A percentile compares a stretch with the other conserved stretches of the same genome.
Evolutionary conservation across 2,113 vertebrate species (phyloP).

Genomic region (Madoqua kirkii): DNA sequence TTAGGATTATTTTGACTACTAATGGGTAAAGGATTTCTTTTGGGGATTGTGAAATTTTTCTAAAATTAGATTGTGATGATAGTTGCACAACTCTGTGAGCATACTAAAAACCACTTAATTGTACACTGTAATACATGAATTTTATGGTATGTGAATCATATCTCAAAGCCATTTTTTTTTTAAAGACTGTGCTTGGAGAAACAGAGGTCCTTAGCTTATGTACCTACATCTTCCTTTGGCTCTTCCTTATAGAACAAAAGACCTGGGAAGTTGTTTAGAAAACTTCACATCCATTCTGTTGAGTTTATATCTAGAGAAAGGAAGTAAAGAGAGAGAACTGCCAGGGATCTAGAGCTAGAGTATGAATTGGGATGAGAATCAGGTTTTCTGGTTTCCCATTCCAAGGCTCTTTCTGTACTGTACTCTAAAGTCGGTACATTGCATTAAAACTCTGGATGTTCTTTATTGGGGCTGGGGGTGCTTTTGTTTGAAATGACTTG

Average conservation of each 20-base stretch:
- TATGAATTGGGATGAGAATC: not conserved
- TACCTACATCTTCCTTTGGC: not conserved
- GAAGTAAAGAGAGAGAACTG: not conserved
- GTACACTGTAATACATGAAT: not conserved
- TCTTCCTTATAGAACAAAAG: not conserved
- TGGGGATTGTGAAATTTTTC: not conserved
- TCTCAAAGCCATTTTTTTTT: not conserved
- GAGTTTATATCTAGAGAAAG: not conserved
- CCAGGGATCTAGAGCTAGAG: not conserved
- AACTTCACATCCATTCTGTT: not conserved
- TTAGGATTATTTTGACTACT: slow-evolving; percentile 6
- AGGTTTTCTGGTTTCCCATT: not conserved
- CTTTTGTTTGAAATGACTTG: slow-evolving; percentile 33
- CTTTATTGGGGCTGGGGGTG: not conserved
- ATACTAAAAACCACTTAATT: not conserved
- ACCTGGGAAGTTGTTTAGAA: not conserved
- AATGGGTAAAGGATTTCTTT: not conserved
- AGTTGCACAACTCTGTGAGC: not conserved
- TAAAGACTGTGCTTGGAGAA: not conserved
- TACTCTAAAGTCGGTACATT: not conserved
- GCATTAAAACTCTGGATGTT: not conserved
- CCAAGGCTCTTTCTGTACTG: not conserved
- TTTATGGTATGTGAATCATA: not conserved
- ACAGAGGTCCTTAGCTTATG: not conserved
- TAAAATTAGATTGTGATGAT: slow-evolving; percentile 9